Conservation (phyloP, 37 sponge, comb jelly and placozoan species). For the Theonella swinhoei region DNA sequence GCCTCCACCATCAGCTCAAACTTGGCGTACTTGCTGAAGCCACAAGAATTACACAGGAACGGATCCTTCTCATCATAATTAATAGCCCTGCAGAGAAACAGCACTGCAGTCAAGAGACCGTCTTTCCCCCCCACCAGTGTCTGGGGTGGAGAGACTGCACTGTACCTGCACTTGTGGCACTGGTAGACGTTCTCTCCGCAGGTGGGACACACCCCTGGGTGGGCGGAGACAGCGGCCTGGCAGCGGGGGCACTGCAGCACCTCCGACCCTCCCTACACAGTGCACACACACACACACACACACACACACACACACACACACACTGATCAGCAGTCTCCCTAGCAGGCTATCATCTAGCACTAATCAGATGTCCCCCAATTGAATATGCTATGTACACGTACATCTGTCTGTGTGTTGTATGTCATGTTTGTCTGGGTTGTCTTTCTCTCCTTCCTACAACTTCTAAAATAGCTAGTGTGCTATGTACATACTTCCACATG, state of each 20-base stretch:
- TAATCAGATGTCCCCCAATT: too few relatives aligned
- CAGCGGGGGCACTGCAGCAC: constrained; percentile 94
- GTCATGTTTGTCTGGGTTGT: too few relatives aligned
- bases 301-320: too few relatives aligned
- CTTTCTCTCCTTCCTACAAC: too few relatives aligned
- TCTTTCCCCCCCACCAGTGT: constrained; percentile 1
- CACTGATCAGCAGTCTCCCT: too few relatives aligned
- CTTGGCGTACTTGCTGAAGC: constrained; percentile 92
- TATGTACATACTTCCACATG: too few relatives aligned
- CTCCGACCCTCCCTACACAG: constrained; percentile 77
- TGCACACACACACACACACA: constrained; percentile 8
- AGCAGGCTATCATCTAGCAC: background rate
- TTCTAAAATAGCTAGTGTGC: too few relatives aligned
- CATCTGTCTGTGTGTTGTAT: too few relatives aligned
- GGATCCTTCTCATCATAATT: constrained; percentile 98
- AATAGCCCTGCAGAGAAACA: constrained; percentile 68
- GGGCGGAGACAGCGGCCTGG: constrained; percentile 87
- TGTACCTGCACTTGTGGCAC: constrained; percentile 88
- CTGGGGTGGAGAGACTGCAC: background rate
- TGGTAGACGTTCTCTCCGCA: constrained; percentile 98
- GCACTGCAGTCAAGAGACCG: background rate
- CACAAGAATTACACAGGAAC: constrained; percentile 94
- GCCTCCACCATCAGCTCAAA: constrained; percentile 75
- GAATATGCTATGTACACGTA: too few relatives aligned
- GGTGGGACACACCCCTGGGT: constrained; percentile 91